These are phyloP conservation scores for Megastigmus dorsalis DNA, from an alignment of 2,888 invertebrate genomes.

Conservation along the genomic window DNA sequence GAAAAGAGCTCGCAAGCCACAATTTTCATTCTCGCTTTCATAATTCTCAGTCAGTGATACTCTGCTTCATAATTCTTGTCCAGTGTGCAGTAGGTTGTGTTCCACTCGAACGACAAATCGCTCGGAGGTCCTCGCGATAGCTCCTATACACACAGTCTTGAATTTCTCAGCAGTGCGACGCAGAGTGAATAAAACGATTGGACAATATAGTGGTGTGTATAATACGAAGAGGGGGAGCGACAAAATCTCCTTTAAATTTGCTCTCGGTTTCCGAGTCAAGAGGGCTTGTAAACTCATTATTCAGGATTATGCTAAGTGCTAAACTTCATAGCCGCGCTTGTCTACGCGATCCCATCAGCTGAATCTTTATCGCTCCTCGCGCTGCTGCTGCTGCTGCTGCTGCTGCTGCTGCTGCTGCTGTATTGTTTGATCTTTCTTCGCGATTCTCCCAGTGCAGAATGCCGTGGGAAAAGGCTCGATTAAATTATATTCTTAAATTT, in stretches of 20 bases:
- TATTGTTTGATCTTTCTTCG: conserved; percentile 47
- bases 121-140: not conserved
- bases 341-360: conserved; percentile 27
- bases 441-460: conserved; percentile 7
- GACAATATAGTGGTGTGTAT: not conserved
- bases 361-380: conserved; percentile 47
- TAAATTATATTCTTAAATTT: conserved; percentile 4
- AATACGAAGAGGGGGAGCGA: conserved; percentile 17
- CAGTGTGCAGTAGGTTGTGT: no score
- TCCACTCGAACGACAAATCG: no score
- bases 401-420: no score
- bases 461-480: conserved; percentile 35
- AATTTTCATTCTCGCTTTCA: no score
- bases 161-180: conserved; percentile 9
- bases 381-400: no score
- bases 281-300: conserved; percentile 53
- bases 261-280: conserved; percentile 1
- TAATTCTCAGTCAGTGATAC: no score
- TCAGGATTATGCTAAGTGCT: conserved; percentile 52
- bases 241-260: conserved; percentile 43
- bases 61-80: no score
- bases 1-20: no score
- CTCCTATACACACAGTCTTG: not conserved
- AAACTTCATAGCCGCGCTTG: conserved; percentile 45
- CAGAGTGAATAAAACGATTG: conserved; percentile 2